Base-by-base conservation (phyloP, 2,888 invertebrate species). In the Agonopterix subpropinquella region DNA sequence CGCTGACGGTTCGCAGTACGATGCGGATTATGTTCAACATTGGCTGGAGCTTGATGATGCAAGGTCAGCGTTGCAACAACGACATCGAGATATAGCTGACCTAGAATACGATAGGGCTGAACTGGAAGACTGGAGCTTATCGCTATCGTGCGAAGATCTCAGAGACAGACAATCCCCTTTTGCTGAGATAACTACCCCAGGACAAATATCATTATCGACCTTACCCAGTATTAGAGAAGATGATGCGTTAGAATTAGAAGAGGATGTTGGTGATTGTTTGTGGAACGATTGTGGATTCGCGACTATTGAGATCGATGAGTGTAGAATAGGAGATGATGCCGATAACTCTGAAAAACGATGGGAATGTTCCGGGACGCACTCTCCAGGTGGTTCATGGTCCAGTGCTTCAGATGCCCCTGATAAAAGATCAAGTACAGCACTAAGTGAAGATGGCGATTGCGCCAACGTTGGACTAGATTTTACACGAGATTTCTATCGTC, bases 41-140 rank as follows among this genome's bases (percentile, higher is more conserved):
- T 94, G 94, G 93, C 80, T 94, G 47, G 90, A 92, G 67, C 76
- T 94, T 60, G 94, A 94, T 66, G 93, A 94, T 61, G 92, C 93
- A 2, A 86, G 93, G 65, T 92, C 92, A 49, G 91, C 92, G 3
- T 66, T 92, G 36, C 92, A 92, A 61, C 92, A 93, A 62, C 90
- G 92, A 59, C 92, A 93, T 69, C 87, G 92, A 52, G 92, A 93
- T 67, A 75, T 92, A 58, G 89, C 92, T 28, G 93, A 93, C 69
- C 79, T 93, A 63, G 93, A 94, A 72, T 94, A 94, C 65, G 94
- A 94, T 67, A 90, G 92, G 59, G 92, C 93, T 2, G 94, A 94
- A 73, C 78, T 94, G 55, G 94, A 94, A 77, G 94, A 94, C 73
- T 94, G 94, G 94, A 94, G 93, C 69, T 85, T 93, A 67, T 92